These are phyloP conservation scores for Spinus olivaceus DNA, from an alignment of 2,797 vertebrate species.

Conservation along the genomic window DNA sequence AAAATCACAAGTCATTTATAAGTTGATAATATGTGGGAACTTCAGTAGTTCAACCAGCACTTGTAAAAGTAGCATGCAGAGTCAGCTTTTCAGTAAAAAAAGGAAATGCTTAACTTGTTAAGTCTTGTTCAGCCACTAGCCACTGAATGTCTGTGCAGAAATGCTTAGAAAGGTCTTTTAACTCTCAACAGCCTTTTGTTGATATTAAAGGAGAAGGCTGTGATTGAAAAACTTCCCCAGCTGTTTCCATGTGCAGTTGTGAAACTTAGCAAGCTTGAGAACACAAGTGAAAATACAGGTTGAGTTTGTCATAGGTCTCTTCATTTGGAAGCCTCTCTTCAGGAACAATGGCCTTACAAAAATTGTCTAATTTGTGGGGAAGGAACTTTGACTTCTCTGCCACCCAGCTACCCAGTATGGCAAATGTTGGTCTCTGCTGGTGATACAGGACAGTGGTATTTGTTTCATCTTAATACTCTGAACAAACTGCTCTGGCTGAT, in stretches of 20 bases:
- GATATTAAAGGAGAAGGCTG: not conserved
- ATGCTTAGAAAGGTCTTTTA: conserved; percentile 32
- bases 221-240: not conserved
- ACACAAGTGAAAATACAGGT: not conserved
- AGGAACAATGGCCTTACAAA: not conserved
- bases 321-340: not conserved
- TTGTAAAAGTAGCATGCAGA: not conserved
- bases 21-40: not conserved
- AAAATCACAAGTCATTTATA: not conserved
- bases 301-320: not conserved
- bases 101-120: conserved; percentile 54
- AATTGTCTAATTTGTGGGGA: not conserved
- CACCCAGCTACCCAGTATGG: not conserved
- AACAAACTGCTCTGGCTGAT: not conserved
- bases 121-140: conserved; percentile 25
- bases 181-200: not conserved
- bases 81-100: conserved; percentile 42
- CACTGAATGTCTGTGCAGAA: not conserved
- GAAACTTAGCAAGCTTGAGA: not conserved
- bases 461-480: not conserved
- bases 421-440: not conserved
- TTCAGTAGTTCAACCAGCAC: not conserved
- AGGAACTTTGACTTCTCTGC: not conserved
- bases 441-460: not conserved
- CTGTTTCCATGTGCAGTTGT: not conserved